Conservation (phyloP, 2,888 invertebrate species). For the Deilephila elpenor region DNA sequence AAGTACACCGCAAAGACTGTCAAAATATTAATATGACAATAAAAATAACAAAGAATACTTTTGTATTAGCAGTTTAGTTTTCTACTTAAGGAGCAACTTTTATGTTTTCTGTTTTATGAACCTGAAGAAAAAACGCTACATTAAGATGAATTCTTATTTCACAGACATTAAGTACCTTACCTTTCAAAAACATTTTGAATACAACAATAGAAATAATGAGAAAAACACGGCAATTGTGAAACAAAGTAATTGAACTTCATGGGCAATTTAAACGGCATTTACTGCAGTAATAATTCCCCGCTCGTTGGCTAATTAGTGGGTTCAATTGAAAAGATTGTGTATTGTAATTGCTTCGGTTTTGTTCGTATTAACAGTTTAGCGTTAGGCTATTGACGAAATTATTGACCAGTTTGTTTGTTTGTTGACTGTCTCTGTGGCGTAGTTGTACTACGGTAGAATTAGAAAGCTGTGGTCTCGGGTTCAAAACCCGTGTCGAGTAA, state of each 20-base stretch:
- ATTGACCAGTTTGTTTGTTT: not conserved
- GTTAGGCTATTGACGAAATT: slow-evolving; percentile 5
- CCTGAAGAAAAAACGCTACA: no score
- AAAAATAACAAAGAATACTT: no score
- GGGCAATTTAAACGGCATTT: slow-evolving; percentile 41
- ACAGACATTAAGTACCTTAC: not conserved
- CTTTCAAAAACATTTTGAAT: slow-evolving; percentile 25
- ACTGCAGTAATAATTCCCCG: slow-evolving; percentile 40
- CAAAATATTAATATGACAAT: no score
- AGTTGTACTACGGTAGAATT: no score
- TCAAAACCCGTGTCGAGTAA: no score
- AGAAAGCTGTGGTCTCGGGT: no score
- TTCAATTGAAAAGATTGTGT: slow-evolving; percentile 30
- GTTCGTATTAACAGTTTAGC: not conserved
- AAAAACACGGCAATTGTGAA: slow-evolving; percentile 8
- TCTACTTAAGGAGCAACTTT: no score
- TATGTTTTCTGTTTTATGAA: no score
- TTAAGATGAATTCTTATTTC: no score
- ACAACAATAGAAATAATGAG: not conserved
- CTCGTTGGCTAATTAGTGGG: slow-evolving; percentile 36
- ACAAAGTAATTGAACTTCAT: slow-evolving; percentile 45
- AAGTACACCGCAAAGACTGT: no score
- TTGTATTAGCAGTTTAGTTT: no score
- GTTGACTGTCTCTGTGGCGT: no score
- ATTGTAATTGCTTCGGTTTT: not conserved